Evolutionary conservation across 64 coral and sea anemone species (phyloP).

Genomic region (Astreopora myriophthalma): DNA sequence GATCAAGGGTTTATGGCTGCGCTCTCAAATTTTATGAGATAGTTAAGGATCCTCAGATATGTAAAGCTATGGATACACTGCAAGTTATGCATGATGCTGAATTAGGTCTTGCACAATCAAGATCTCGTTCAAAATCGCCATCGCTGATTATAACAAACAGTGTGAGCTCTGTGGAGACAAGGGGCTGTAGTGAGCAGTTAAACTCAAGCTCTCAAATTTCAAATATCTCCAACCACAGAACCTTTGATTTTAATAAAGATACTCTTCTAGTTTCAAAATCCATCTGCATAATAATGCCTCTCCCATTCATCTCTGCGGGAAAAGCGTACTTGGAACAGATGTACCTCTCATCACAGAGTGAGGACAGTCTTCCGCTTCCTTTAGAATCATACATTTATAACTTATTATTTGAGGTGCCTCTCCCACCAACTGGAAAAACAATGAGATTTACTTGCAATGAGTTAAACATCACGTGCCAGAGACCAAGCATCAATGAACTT

Average conservation of each 20-base stretch:
- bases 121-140: slow-evolving; percentile 73
- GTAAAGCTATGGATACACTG: slow-evolving; percentile 87
- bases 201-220: slow-evolving; percentile 13
- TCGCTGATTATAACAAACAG: slow-evolving; percentile 1
- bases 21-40: slow-evolving; percentile 90
- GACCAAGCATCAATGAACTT: slow-evolving; percentile 90
- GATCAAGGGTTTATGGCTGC: slow-evolving; percentile 92
- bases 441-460: slow-evolving; percentile 90
- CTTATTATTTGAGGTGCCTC: slow-evolving; percentile 92
- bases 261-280: slow-evolving; percentile 88
- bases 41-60: slow-evolving; percentile 80
- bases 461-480: slow-evolving; percentile 82
- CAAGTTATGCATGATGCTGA: slow-evolving; percentile 95
- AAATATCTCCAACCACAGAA: slow-evolving; percentile 41
- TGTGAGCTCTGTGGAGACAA: background rate
- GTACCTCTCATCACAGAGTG: slow-evolving; percentile 55
- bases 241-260: slow-evolving; percentile 80
- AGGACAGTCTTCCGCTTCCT: slow-evolving; percentile 63
- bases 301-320: slow-evolving; percentile 91
- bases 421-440: slow-evolving; percentile 89
- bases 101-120: slow-evolving; percentile 59
- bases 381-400: slow-evolving; percentile 98
- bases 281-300: slow-evolving; percentile 78
- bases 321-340: slow-evolving; percentile 77
- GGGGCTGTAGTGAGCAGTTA: background rate